A percentile compares a stretch with the other conserved stretches of the same genome.
phyloP scores from a whole-genome alignment of 53 echinoderm and acorn worm genomes.

The Antedon mediterranea region DNA sequence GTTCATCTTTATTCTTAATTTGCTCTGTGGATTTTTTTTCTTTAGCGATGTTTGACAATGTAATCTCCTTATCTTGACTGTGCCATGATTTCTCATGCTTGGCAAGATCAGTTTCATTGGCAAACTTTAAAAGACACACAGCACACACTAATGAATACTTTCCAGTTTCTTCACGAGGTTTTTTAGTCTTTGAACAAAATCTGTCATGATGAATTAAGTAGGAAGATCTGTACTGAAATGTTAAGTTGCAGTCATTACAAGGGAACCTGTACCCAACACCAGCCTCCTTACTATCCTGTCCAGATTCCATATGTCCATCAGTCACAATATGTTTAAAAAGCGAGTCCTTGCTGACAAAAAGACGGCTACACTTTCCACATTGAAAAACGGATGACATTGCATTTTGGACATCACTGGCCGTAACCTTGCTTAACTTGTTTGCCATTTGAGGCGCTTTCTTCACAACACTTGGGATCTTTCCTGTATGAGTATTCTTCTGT shows the following conservation, averaged over 20 bases:
- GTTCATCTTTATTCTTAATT: background rate
- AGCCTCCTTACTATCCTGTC: conserved; percentile 10
- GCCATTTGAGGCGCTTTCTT: background rate
- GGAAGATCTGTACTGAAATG: conserved; percentile 37
- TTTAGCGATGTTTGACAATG: background rate
- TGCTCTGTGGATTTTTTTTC: background rate
- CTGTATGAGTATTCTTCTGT: background rate
- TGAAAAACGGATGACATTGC: conserved; percentile 11
- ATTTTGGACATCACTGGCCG: background rate
- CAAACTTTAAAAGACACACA: background rate
- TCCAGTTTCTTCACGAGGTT: background rate
- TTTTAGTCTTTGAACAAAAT: conserved; percentile 7
- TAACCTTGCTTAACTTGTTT: background rate
- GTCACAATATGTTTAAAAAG: conserved; percentile 40
- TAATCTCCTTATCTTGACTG: background rate
- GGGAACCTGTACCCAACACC: conserved; percentile 10
- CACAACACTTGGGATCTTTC: background rate
- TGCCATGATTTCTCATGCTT: background rate
- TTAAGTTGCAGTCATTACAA: conserved; percentile 16
- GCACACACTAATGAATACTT: background rate
- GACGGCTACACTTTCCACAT: conserved; percentile 38
- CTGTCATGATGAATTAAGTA: conserved; percentile 19
- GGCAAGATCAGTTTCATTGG: background rate
- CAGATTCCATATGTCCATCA: conserved; percentile 27
- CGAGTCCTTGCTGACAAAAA: conserved; percentile 43